These are phyloP conservation scores for Heliconius sara DNA, from an alignment of 2,888 invertebrate species.

Conservation along the genomic window DNA sequence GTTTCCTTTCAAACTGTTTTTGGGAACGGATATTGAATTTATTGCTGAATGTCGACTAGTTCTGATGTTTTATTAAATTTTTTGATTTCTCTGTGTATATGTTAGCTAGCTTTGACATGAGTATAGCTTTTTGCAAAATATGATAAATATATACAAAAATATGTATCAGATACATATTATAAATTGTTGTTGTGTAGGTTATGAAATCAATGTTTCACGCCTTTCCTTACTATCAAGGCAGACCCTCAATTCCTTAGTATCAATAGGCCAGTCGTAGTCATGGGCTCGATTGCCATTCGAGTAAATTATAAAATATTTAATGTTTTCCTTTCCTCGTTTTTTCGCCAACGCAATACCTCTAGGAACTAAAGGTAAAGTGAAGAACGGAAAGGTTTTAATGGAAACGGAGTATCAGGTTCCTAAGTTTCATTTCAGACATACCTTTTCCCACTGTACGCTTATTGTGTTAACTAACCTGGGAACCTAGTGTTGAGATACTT, in stretches of 20 bases:
- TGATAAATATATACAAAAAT: not conserved
- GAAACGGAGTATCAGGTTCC: not conserved
- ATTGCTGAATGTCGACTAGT: constrained; percentile 40
- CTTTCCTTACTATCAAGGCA: not conserved
- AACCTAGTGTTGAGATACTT: not conserved
- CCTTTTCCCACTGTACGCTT: too few species aligned
- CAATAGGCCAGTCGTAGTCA: not conserved
- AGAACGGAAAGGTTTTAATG: not conserved
- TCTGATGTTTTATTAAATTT: constrained; percentile 22
- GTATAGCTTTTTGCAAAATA: too few species aligned
- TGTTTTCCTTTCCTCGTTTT: not conserved
- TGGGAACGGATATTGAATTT: constrained; percentile 43
- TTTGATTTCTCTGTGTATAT: not conserved
- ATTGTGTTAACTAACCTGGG: not conserved
- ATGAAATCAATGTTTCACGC: not conserved
- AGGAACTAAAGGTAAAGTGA: not conserved
- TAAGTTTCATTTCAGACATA: not conserved
- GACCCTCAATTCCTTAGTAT: too few species aligned
- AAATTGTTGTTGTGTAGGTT: too few species aligned
- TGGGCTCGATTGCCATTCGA: not conserved
- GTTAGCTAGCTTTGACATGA: too few species aligned
- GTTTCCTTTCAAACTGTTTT: constrained; percentile 42
- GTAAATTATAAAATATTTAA: not conserved
- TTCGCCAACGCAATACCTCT: not conserved
- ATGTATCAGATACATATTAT: too few species aligned